These are phyloP conservation scores for Gasteruption jaculator DNA, from an alignment of 2,888 invertebrate genomes.

Conservation along the genomic window DNA sequence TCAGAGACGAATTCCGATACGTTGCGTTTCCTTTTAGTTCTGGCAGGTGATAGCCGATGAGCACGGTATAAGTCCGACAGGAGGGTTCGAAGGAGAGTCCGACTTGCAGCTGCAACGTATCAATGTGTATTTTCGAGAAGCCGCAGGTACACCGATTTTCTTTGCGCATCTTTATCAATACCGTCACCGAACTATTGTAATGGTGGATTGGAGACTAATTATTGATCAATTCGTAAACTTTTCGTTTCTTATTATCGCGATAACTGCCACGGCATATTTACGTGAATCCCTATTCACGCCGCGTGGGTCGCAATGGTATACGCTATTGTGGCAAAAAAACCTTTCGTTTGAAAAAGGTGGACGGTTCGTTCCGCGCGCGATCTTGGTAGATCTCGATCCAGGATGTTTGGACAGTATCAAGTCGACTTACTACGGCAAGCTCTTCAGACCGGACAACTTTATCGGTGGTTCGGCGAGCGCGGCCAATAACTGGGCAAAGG, in stretches of 20 bases:
- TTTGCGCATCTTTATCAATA: background rate
- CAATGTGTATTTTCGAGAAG: slow-evolving; percentile 60
- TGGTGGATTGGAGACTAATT: no score
- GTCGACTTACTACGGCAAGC: slow-evolving; percentile 58
- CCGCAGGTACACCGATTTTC: slow-evolving; percentile 35
- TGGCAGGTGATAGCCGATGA: slow-evolving; percentile 78
- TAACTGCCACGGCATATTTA: no score
- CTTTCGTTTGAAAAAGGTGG: no score
- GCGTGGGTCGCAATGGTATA: no score
- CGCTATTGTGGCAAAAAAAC: no score
- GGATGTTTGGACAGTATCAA: slow-evolving; percentile 61
- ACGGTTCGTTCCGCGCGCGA: slow-evolving; percentile 60
- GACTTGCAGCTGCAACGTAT: slow-evolving; percentile 60
- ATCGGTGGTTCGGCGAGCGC: slow-evolving; percentile 52
- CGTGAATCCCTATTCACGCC: no score
- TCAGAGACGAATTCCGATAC: background rate
- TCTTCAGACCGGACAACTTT: slow-evolving; percentile 62
- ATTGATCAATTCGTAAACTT: no score
- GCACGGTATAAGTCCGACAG: slow-evolving; percentile 57
- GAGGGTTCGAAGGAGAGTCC: slow-evolving; percentile 56
- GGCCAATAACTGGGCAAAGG: slow-evolving; percentile 58
- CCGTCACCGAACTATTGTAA: background rate
- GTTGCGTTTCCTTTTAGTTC: slow-evolving; percentile 40
- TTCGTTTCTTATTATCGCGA: background rate
- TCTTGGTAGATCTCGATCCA: slow-evolving; percentile 62